Evolutionary conservation across 2,113 vertebrate species (phyloP).

Genomic region (Raja brachyura): DNA sequence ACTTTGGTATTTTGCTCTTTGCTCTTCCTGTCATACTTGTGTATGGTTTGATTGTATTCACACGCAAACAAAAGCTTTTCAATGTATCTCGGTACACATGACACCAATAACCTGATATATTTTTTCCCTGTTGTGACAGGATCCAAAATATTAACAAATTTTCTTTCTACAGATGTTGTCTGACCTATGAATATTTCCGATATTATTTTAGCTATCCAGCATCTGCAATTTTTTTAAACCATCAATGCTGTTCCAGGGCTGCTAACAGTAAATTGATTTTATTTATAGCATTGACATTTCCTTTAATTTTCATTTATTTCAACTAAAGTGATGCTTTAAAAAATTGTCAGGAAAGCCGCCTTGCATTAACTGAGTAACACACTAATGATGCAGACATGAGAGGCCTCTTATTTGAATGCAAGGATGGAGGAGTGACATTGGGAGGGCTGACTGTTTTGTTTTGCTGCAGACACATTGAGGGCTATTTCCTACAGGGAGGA

Average conservation of each 20-base stretch:
- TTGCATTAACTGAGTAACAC: neutral
- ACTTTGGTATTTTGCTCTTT: too few species aligned
- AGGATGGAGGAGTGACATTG: neutral
- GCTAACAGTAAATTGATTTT: neutral
- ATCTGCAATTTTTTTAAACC: too few species aligned
- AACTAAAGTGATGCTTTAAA: neutral
- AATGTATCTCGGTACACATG: too few species aligned
- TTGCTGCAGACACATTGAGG: conserved; percentile 21
- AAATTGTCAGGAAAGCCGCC: neutral
- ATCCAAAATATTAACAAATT: too few species aligned
- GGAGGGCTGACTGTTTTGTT: conserved; percentile 31
- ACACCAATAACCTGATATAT: too few species aligned
- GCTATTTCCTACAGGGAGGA: conserved; percentile 31
- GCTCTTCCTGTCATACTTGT: too few species aligned
- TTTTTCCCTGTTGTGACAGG: too few species aligned
- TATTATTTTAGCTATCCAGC: too few species aligned
- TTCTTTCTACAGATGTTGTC: too few species aligned
- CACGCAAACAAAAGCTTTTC: too few species aligned
- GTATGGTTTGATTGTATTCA: too few species aligned
- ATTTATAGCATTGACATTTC: neutral
- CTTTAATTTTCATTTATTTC: neutral
- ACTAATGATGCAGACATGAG: conserved; percentile 5
- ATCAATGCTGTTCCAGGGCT: neutral
- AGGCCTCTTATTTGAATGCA: conserved; percentile 23
- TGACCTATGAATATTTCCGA: too few species aligned